These are phyloP conservation scores for Tholera decimalis DNA, from an alignment of 2,888 invertebrate genomes.

Conservation along the genomic window DNA sequence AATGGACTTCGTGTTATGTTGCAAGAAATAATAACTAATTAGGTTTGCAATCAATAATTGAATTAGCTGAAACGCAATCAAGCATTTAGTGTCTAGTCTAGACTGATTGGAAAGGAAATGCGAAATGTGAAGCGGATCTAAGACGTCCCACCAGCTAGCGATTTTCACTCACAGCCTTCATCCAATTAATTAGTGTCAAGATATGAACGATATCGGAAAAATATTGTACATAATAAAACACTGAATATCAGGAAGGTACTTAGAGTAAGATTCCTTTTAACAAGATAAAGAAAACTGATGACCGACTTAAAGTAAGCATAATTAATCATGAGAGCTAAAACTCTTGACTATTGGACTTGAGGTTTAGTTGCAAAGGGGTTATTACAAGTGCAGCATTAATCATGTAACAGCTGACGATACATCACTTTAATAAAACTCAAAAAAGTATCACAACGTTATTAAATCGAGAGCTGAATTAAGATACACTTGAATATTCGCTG, in stretches of 20 bases:
- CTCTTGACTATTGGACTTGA: slow-evolving; percentile 13
- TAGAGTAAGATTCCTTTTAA: not conserved
- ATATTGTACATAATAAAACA: slow-evolving; percentile 1
- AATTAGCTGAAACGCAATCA: slow-evolving; percentile 43
- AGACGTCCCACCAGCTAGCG: slow-evolving; percentile 10
- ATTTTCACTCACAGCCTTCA: slow-evolving; percentile 9
- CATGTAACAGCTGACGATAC: slow-evolving; percentile 3
- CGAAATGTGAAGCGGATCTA: slow-evolving; percentile 29
- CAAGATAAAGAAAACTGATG: slow-evolving; percentile 5
- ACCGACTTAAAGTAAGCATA: slow-evolving; percentile 11
- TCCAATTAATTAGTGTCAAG: slow-evolving; percentile 21
- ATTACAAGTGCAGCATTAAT: slow-evolving; percentile 12
- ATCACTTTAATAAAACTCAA: not conserved
- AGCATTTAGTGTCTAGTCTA: slow-evolving; percentile 21
- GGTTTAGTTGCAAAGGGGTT: not conserved
- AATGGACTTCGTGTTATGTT: slow-evolving; percentile 39
- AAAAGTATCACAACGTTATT: not conserved
- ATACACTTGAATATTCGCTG: not conserved
- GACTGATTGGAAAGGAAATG: slow-evolving; percentile 48
- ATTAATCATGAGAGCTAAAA: slow-evolving; percentile 26
- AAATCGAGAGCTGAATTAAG: not conserved
- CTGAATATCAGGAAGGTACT: slow-evolving; percentile 10
- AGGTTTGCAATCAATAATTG: slow-evolving; percentile 40
- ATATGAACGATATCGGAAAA: slow-evolving; percentile 7
- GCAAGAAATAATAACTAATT: slow-evolving; percentile 53